Evolutionary conservation across 2,113 vertebrate species (phyloP), one percentile per base, ranked within the genome.

Genomic region (Eolophus roseicapilla): DNA sequence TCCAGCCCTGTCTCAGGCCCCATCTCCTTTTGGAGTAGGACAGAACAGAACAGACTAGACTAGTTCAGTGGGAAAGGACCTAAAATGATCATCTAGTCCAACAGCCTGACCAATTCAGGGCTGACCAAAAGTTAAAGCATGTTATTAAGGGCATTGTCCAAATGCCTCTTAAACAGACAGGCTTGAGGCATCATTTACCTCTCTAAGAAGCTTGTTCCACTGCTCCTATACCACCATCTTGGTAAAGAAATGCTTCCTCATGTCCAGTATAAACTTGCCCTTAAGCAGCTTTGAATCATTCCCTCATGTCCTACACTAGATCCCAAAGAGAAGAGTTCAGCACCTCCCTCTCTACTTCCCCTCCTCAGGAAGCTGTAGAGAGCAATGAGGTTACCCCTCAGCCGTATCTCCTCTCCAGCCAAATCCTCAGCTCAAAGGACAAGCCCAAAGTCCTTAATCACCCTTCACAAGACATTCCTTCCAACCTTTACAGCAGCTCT

Each of bases 111-210:
- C 27, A 52, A 3, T 35, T 23, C 69, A 37, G 14, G 25, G 44
- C 8, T 33, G 21, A 37, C 12, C 11, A 37, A 59, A 64, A 65
- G 11, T 27, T 75, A 37, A 67, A 74, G 35, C 31, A 14, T 33
- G 15, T 33, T 37, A 15, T 47, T 65, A 74, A 74, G 29, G 14
- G 2, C 29, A 49, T 11, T 81, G 43, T 18, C 17, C 25, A 73
- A 81, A 81, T 25, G 25, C 11, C 13, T 49, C 31, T 25, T 52
- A 39, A 43, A 5, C 13, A 50, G 43, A 57, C 35, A 35, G 35
- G 9, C 7, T 33, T 41, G 16, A 21, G 19, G 11, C n/a, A 71
- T 29, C 0, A 0, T 13, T 12, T 11, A 18, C 28, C 13, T 28
- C 46, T 44, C 55, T 15, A 46, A 9, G 33, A 70, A 70, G 11